Evolutionary conservation across 2,888 invertebrate genomes (phyloP).

Genomic region (Coelinius sp.): DNA sequence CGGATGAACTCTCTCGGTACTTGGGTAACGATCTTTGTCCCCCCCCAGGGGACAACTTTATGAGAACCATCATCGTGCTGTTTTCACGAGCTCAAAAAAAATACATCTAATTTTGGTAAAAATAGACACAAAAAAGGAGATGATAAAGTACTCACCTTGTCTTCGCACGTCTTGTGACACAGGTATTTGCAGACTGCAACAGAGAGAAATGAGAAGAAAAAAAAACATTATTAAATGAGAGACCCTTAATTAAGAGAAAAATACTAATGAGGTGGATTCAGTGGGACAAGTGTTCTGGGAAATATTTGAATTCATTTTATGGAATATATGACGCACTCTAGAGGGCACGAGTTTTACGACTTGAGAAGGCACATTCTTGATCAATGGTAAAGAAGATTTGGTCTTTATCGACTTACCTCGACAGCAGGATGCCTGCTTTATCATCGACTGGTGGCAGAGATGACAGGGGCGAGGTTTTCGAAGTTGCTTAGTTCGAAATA

Average conservation of each 20-base stretch:
- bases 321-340: not conserved
- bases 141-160: constrained; percentile 75
- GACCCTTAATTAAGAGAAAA: not conserved
- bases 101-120: not conserved
- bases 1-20: constrained; percentile 28
- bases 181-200: constrained; percentile 87
- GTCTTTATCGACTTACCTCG: constrained; percentile 75
- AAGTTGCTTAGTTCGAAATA: constrained; percentile 82
- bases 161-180: constrained; percentile 84
- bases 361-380: not conserved
- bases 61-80: constrained; percentile 11
- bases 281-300: not conserved
- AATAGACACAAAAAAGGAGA: constrained; percentile 53
- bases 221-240: not conserved
- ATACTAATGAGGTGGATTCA: not conserved
- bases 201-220: constrained; percentile 57
- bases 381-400: constrained; percentile 12
- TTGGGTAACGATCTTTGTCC: constrained; percentile 31
- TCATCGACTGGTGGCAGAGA: constrained; percentile 83
- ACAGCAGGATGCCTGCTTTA: constrained; percentile 83
- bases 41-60: constrained; percentile 29
- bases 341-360: not conserved
- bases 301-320: not conserved
- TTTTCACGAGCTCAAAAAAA: not conserved
- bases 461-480: constrained; percentile 84